Conservation (phyloP, 2,113 vertebrate species). For the Meriones unguiculatus region DNA sequence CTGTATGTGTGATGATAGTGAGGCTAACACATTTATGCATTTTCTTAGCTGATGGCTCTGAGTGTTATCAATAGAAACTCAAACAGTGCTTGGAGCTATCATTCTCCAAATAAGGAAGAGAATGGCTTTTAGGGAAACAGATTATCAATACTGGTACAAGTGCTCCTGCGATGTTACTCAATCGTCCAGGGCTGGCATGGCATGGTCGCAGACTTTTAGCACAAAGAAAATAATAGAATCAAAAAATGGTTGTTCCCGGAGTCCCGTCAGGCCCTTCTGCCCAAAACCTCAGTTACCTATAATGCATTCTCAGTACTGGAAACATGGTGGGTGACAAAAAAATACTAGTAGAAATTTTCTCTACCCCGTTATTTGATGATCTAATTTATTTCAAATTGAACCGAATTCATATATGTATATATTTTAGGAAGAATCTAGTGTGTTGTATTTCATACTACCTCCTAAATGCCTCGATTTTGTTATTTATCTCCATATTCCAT, state of each 20-base stretch:
- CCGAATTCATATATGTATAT: background rate
- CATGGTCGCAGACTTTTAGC: accelerated
- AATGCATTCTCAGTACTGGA: background rate
- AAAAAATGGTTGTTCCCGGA: background rate
- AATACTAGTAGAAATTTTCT: background rate
- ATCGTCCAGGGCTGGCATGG: accelerated
- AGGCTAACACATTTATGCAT: background rate
- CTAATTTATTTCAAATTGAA: background rate
- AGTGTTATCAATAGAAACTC: background rate
- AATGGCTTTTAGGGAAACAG: background rate
- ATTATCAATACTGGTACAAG: background rate
- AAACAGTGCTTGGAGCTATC: background rate
- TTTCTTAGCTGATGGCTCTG: background rate
- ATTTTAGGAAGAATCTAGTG: too few species aligned
- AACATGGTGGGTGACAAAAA: background rate
- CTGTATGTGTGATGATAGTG: background rate
- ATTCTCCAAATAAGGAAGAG: background rate
- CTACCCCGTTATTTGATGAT: background rate
- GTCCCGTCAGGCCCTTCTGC: background rate
- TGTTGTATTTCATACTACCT: background rate
- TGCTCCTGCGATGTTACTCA: background rate
- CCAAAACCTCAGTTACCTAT: background rate
- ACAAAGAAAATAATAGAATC: background rate
- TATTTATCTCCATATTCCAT: background rate
- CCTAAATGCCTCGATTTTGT: background rate